Evolutionary conservation across 2,888 invertebrate species (phyloP).

Genomic region (Rhagonycha fulva): DNA sequence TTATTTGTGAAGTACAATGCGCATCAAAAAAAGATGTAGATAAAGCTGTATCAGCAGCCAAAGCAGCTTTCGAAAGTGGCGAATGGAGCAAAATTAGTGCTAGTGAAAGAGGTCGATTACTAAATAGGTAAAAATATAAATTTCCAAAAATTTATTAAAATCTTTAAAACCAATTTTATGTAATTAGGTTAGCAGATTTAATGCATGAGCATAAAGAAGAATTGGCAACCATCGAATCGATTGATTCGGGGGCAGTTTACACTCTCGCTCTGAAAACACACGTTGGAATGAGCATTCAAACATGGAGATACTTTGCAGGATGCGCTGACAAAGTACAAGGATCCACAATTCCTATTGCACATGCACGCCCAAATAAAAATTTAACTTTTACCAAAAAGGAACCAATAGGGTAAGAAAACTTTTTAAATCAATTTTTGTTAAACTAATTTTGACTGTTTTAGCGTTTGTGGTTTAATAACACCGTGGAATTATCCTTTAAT

Average conservation of each 20-base stretch:
- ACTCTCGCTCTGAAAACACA: constrained; percentile 95
- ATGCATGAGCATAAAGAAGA: constrained; percentile 96
- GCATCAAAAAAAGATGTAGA: constrained; percentile 84
- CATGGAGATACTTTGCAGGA: constrained; percentile 95
- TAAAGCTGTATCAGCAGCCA: constrained; percentile 84
- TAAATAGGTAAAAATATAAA: constrained; percentile 67
- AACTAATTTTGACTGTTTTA: constrained; percentile 43
- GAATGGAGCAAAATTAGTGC: constrained; percentile 73
- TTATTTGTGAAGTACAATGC: constrained; percentile 73
- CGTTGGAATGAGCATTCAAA: constrained; percentile 97
- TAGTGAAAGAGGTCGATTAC: constrained; percentile 50
- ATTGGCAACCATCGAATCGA: constrained; percentile 88
- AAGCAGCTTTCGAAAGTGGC: constrained; percentile 83
- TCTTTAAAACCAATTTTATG: background rate
- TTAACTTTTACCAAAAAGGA: constrained; percentile 87
- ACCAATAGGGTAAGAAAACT: constrained; percentile 75
- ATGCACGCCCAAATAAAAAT: constrained; percentile 90
- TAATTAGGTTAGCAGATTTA: constrained; percentile 86
- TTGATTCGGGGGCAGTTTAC: constrained; percentile 96
- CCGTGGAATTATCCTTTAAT: constrained; percentile 99
- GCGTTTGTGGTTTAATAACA: constrained; percentile 90
- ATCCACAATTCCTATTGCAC: constrained; percentile 86
- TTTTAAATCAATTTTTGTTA: background rate
- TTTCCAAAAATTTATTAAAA: background rate
- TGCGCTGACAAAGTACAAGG: constrained; percentile 98